Base-by-base conservation (phyloP, 2,888 invertebrate genomes). In the Drosophila cyrtoloma region DNA sequence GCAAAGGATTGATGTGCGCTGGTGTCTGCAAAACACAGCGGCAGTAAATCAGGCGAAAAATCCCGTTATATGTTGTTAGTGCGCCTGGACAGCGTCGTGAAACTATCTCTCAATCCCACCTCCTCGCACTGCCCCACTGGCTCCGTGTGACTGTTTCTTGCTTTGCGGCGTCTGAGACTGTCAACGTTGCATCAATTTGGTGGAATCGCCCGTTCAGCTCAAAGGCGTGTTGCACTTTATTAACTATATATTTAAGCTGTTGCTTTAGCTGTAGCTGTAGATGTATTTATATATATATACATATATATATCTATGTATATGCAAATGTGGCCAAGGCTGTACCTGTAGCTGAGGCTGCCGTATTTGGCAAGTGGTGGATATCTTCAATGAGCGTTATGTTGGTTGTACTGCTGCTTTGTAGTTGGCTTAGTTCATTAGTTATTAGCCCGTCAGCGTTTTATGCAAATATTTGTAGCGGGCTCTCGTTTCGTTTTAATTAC, bases 401-500 rank as follows among this genome's bases (percentile, higher is more conserved):
- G 33, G 26, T 16, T 33, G 14, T 35, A 10, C 10, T n/a, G 44
- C 9, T 35, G 55, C 56, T 66, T 59, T 62, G 62, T 59, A 65
- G 71, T 69, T 72, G 55, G 56, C 64, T 71, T 69, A 64, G 75
- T 72, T 84, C 72, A 81, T 83, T 83, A 75, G 72, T 89, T 75
- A 65, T 64, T 64, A 77, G 66, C 63, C 70, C 56, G 53, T 42
- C 62, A 74, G 76, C 80, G 66, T 56, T 64, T 57, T 64, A 79
- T 84, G 82, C 71, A 87, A 82, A 84, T 85, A 79, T 76, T 72
- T 82, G 71, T 68, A 55, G 42, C 62, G n/a, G 44, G 19, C 70
- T 67, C 70, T 68, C 70, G 72, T 75, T 82, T 74, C 82, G 83
- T 67, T 87, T 88, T 85, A 84, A 84, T 84, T 84, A 87, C 70